phyloP scores from a whole-genome alignment of 2,113 vertebrate genomes.

The Triplophysa rosa region DNA sequence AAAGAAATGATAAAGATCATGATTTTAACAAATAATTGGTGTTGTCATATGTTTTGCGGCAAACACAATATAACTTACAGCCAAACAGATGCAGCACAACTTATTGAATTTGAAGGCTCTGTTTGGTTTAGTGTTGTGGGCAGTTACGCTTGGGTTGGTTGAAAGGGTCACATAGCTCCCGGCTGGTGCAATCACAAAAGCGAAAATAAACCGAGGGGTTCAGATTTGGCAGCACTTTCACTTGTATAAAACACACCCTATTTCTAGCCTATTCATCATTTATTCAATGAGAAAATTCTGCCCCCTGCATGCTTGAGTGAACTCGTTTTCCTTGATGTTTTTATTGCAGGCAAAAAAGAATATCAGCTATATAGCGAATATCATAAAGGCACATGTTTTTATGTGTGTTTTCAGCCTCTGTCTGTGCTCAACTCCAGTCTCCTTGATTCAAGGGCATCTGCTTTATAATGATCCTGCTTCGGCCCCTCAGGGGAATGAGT shows the following conservation, averaged over 20 bases:
- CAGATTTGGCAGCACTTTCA: conserved; percentile 10
- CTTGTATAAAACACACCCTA: conserved; percentile 30
- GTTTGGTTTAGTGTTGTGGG: neutral
- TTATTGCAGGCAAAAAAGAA: conserved; percentile 1
- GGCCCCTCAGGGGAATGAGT: neutral
- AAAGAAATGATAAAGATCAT: neutral
- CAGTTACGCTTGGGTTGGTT: conserved; percentile 10
- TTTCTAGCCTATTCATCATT: conserved; percentile 45
- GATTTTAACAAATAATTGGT: neutral
- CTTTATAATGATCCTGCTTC: conserved; percentile 26
- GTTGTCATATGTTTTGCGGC: neutral
- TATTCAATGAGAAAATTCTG: conserved; percentile 42
- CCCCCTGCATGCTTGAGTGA: conserved; percentile 24
- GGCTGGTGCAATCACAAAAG: conserved; percentile 26
- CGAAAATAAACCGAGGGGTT: conserved; percentile 8
- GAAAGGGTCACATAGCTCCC: conserved; percentile 32
- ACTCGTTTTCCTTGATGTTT: neutral
- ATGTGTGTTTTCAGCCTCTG: neutral
- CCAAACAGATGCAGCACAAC: neutral
- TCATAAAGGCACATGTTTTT: conserved; percentile 18
- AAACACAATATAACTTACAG: neutral
- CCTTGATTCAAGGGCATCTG: conserved; percentile 27
- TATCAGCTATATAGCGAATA: neutral
- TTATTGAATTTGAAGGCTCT: conserved; percentile 17
- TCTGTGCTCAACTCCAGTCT: conserved; percentile 14